phyloP scores from a whole-genome alignment of 2,888 invertebrate genomes.

The Drosophila parthenogenetica region DNA sequence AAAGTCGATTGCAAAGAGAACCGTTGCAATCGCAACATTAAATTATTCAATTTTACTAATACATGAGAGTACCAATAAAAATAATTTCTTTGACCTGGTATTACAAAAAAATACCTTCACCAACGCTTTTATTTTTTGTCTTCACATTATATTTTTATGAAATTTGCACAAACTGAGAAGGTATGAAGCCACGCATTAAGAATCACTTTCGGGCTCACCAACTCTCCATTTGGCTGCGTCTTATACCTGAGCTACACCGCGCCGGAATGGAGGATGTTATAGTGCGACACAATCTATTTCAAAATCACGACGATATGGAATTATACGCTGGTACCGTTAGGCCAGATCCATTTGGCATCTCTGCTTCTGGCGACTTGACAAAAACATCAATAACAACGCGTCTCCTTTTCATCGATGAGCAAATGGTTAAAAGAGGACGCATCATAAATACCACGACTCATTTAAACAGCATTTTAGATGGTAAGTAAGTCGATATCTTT shows the following conservation, averaged over 20 bases:
- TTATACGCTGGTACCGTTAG: slow-evolving; percentile 95
- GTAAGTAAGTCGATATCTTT: slow-evolving; percentile 74
- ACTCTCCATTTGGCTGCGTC: slow-evolving; percentile 96
- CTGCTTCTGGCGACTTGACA: slow-evolving; percentile 71
- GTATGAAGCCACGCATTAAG: slow-evolving; percentile 95
- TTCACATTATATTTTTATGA: too few relatives aligned
- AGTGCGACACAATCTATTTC: slow-evolving; percentile 94
- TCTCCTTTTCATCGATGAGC: slow-evolving; percentile 83
- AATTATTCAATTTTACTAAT: too few relatives aligned
- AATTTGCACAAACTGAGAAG: slow-evolving; percentile 85
- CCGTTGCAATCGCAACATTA: too few relatives aligned
- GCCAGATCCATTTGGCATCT: slow-evolving; percentile 89
- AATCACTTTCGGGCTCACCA: slow-evolving; percentile 98
- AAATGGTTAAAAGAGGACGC: slow-evolving; percentile 82
- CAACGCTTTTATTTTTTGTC: too few relatives aligned
- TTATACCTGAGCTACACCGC: slow-evolving; percentile 95
- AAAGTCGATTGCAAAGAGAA: too few relatives aligned
- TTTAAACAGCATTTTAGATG: slow-evolving; percentile 82
- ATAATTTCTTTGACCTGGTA: too few relatives aligned
- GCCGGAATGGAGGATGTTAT: slow-evolving; percentile 96
- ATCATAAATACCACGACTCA: slow-evolving; percentile 77
- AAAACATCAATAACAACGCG: slow-evolving; percentile 66
- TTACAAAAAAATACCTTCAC: too few relatives aligned
- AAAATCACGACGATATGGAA: slow-evolving; percentile 94
- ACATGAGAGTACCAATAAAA: too few relatives aligned